Evolutionary conservation across 2,113 vertebrate genomes (phyloP).

Genomic region (cattle (Bos taurus)): DNA sequence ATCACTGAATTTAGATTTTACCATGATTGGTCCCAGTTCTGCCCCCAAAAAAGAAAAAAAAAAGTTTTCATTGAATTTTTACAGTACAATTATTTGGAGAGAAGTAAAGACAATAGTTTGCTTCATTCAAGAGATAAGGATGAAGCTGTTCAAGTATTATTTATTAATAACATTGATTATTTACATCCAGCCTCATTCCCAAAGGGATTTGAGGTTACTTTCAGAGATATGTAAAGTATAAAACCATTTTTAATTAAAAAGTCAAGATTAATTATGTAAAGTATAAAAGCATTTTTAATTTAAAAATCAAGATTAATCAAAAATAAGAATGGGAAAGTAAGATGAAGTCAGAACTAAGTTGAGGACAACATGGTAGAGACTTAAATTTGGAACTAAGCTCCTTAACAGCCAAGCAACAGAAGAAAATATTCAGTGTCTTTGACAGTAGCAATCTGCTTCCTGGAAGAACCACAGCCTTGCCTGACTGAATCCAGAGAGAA

Average conservation of each 20-base stretch:
- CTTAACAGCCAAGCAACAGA: neutral
- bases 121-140: neutral
- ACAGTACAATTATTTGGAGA: neutral
- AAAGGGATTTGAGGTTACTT: neutral
- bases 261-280: neutral
- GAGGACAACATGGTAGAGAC: neutral
- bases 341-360: neutral
- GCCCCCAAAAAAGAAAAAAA: neutral
- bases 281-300: neutral
- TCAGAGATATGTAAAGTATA: neutral
- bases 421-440: neutral
- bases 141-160: conserved; percentile 1
- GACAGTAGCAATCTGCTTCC: neutral
- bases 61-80: neutral
- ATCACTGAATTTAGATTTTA: conserved; percentile 2
- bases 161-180: neutral
- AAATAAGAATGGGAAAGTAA: neutral
- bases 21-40: neutral
- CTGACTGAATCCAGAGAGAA: neutral
- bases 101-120: neutral
- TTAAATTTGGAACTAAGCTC: neutral
- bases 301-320: neutral
- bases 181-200: neutral
- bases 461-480: neutral
- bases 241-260: neutral